These are phyloP conservation scores for Latheticus oryzae DNA, from an alignment of 2,888 invertebrate genomes.

Conservation along the genomic window DNA sequence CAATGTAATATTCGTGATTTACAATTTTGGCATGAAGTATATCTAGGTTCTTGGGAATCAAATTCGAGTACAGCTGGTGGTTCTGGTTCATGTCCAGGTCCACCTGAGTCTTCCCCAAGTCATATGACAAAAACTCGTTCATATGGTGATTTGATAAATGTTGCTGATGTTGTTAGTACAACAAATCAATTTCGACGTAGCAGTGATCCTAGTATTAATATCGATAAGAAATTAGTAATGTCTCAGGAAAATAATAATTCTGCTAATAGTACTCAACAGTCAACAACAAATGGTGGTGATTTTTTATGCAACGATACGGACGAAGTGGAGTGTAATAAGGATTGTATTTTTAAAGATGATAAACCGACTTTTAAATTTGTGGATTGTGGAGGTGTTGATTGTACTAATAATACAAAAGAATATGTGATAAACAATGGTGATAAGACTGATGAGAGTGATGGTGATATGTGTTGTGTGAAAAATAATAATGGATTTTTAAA, in stretches of 20 bases:
- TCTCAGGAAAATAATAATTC: slow-evolving; percentile 41
- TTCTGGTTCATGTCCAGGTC: slow-evolving; percentile 57
- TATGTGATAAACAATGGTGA: slow-evolving; percentile 56
- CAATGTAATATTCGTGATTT: slow-evolving; percentile 86
- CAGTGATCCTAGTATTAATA: slow-evolving; percentile 86
- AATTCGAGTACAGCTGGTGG: slow-evolving; percentile 58
- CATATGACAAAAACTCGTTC: slow-evolving; percentile 85
- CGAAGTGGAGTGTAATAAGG: slow-evolving; percentile 58
- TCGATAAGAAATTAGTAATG: slow-evolving; percentile 72
- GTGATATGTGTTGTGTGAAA: slow-evolving; percentile 29
- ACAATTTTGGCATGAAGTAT: slow-evolving; percentile 87
- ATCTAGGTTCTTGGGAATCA: slow-evolving; percentile 72
- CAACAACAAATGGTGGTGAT: slow-evolving; percentile 38
- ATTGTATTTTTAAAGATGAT: slow-evolving; percentile 58
- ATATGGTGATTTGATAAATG: slow-evolving; percentile 83
- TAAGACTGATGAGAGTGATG: slow-evolving; percentile 49
- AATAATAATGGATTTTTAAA: slow-evolving; percentile 29
- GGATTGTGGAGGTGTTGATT: slow-evolving; percentile 54
- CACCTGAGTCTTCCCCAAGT: slow-evolving; percentile 63
- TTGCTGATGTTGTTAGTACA: slow-evolving; percentile 71
- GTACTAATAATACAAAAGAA: slow-evolving; percentile 46
- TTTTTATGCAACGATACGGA: slow-evolving; percentile 52
- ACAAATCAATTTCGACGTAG: slow-evolving; percentile 73
- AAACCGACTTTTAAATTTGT: slow-evolving; percentile 31
- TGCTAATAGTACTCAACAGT: slow-evolving; percentile 1